phyloP scores from a whole-genome alignment of 2,797 vertebrate species.

The Myioborus melanocephalus region DNA sequence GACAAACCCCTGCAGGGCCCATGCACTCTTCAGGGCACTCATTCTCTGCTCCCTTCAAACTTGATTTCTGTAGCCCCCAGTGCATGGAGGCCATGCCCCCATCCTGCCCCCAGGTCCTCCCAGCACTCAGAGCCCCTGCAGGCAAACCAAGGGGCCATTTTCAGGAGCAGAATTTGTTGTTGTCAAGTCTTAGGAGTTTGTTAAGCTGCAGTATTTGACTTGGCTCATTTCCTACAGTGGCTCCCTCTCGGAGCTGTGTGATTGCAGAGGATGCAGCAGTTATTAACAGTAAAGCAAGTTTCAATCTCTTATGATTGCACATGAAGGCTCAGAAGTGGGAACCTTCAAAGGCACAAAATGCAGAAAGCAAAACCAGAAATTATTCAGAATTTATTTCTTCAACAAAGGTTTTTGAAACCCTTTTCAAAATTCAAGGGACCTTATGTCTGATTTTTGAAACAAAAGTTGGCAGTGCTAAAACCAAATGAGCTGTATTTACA shows the following conservation, averaged over 20 bases:
- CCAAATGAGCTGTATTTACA: background rate
- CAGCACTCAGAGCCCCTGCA: background rate
- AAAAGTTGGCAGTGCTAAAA: conserved; percentile 26
- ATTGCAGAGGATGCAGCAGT: conserved; percentile 48
- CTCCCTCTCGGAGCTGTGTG: background rate
- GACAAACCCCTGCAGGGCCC: background rate
- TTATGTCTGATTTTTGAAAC: conserved; percentile 5
- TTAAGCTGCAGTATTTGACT: conserved; percentile 35
- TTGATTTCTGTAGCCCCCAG: background rate
- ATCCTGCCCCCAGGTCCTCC: background rate
- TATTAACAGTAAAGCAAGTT: conserved; percentile 32
- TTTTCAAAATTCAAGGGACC: conserved; percentile 37
- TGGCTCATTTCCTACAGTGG: conserved; percentile 36
- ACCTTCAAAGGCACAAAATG: conserved; percentile 41
- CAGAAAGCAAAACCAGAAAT: conserved; percentile 22
- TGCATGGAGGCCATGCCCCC: background rate
- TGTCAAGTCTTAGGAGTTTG: background rate
- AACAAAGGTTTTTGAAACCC: background rate
- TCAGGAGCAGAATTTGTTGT: background rate
- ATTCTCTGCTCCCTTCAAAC: background rate
- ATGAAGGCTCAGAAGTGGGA: background rate
- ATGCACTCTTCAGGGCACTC: background rate
- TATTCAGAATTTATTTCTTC: conserved; percentile 30
- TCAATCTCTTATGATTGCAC: background rate
- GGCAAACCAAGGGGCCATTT: background rate